Base-by-base conservation (phyloP, 2,888 invertebrate species). In the Caenorhabditis uteleia region DNA sequence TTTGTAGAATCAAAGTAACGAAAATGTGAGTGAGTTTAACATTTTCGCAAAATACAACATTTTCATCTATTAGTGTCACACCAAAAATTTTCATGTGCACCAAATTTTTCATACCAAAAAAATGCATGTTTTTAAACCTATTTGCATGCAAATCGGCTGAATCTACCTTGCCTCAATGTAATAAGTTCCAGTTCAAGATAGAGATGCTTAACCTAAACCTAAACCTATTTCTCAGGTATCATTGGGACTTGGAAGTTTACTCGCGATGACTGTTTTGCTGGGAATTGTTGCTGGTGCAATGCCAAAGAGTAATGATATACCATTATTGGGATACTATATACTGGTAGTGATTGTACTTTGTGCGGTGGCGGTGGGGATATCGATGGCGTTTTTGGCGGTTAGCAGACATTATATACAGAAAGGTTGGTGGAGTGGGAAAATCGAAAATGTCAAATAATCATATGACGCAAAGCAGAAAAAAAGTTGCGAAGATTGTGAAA, bases 201-300 rank as follows among this genome's bases (percentile, higher is more conserved):
- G n/a, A n/a, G n/a, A n/a, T n/a, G n/a, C n/a, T n/a, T n/a, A n/a
- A n/a, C n/a, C n/a, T n/a, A n/a, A n/a, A n/a, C n/a, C n/a, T n/a
- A 40, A 23, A 16, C 4, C 8, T 34, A 14, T 27, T 27, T 58
- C 61, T 16, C 59, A 77, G 76, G 78, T 78, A 0, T 78, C 78
- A 8, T 64, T 78, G n/a, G 78, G 78, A 3, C 51, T 78, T 21
- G 78, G 78, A 21, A 68, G 67, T 34, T 60, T 78, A 14, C 60
- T 78, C 6, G 78, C 78, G 3, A 75, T 78, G 75, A 75, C 77
- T 10, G 79, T 79, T 3, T 49, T 79, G 8, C 64, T 79, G 21
- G 79, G 75, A 51, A 79, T 79, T 42, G 77, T 79, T 18, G 77
- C 79, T 7, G 74, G 74, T n/a, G 74, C 79, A 2, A 77, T 79